Evolutionary conservation across 2,113 vertebrate species (phyloP).

Genomic region (Suricata suricatta): DNA sequence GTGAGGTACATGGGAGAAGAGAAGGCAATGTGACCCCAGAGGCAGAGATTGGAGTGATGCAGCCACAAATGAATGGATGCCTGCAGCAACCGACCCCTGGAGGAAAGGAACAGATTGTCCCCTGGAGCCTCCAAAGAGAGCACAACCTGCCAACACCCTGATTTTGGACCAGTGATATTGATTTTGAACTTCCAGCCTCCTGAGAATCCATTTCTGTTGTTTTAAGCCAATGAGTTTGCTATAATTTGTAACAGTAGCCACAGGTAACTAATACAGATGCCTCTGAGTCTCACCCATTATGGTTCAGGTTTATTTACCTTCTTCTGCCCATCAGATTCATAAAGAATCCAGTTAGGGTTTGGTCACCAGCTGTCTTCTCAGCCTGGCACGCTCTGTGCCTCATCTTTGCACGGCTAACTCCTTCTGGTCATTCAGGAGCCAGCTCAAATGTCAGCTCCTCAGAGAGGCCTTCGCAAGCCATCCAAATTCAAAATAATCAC

Average conservation of each 20-base stretch:
- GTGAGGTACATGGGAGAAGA: not conserved
- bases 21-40: not conserved
- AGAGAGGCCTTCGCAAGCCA: not conserved
- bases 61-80: not conserved
- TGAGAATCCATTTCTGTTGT: not conserved
- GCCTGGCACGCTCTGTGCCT: not conserved
- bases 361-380: not conserved
- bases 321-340: not conserved
- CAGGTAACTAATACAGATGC: not conserved
- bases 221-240: not conserved
- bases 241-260: not conserved
- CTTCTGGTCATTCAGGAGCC: not conserved
- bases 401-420: not conserved
- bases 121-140: not conserved
- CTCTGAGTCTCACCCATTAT: not conserved
- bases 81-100: not conserved
- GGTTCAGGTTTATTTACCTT: not conserved
- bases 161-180: not conserved
- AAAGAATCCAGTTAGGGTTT: not conserved
- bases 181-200: not conserved
- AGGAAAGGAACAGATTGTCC: not conserved
- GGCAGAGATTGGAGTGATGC: not conserved
- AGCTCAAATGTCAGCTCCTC: not conserved
- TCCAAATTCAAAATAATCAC: not conserved
- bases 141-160: not conserved